A percentile compares a stretch with the other conserved stretches of the same genome.
These are phyloP conservation scores for Semotilus atromaculatus DNA, from an alignment of 2,797 vertebrate species.

Conservation along the genomic window DNA sequence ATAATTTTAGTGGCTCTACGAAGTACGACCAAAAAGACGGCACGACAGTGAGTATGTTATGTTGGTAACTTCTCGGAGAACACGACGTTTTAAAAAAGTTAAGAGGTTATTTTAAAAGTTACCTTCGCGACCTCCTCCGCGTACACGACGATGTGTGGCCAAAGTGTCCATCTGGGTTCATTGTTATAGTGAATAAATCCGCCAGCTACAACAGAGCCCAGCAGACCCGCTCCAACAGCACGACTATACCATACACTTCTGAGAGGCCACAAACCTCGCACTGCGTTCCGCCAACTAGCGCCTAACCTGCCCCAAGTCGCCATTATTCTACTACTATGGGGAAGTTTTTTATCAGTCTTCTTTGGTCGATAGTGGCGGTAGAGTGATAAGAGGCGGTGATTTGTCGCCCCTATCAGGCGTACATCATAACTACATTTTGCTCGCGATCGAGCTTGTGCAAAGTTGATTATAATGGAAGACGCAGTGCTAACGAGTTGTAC, in stretches of 20 bases:
- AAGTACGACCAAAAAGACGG: background rate
- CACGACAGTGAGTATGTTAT: background rate
- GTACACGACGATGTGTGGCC: conserved; percentile 69
- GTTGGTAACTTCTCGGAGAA: background rate
- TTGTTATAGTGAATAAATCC: conserved; percentile 60
- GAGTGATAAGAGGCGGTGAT: background rate
- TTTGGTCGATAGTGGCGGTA: background rate
- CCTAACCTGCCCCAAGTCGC: conserved; percentile 69
- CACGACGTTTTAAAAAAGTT: background rate
- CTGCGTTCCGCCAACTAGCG: conserved; percentile 52
- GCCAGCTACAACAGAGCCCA: conserved; percentile 66
- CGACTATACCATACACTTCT: conserved; percentile 10
- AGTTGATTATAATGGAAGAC: background rate
- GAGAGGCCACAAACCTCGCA: conserved; percentile 54
- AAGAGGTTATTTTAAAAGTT: background rate
- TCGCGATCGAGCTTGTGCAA: background rate
- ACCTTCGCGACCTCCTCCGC: conserved; percentile 70
- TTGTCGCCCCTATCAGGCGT: conserved; percentile 25
- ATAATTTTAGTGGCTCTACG: background rate
- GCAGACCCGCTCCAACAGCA: conserved; percentile 56
- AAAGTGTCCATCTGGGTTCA: conserved; percentile 38
- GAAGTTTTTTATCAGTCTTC: conserved; percentile 20
- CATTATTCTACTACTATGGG: conserved; percentile 67
- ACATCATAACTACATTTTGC: background rate
- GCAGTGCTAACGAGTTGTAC: background rate